Evolutionary conservation across 2,888 invertebrate species (phyloP).

Genomic region (Leptopterna dolabrata): DNA sequence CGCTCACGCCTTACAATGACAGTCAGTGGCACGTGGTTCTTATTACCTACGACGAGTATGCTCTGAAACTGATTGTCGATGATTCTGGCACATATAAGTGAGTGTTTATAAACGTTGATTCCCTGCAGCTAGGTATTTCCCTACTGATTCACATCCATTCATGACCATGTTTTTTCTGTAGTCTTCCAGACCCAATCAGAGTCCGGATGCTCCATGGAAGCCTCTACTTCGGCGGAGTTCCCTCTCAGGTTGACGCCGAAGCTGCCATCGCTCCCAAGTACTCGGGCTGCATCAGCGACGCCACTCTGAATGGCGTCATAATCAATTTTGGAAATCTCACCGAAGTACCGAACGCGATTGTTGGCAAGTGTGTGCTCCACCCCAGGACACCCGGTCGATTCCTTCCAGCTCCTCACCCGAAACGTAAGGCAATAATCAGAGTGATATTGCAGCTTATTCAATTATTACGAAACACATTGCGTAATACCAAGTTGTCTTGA

Average conservation of each 20-base stretch:
- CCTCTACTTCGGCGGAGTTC: conserved; percentile 89
- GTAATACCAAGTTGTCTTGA: neutral
- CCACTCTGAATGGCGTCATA: conserved; percentile 85
- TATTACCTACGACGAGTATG: conserved; percentile 77
- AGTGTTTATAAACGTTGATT: conserved; percentile 59
- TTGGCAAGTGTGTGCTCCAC: conserved; percentile 72
- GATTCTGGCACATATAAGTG: conserved; percentile 80
- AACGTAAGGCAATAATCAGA: conserved; percentile 1
- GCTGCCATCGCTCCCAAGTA: conserved; percentile 75
- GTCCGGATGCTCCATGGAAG: conserved; percentile 76
- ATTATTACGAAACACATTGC: no score
- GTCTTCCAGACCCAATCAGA: conserved; percentile 69
- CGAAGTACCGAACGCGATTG: conserved; percentile 72
- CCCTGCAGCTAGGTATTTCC: neutral
- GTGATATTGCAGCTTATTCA: no score
- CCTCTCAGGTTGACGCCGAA: conserved; percentile 66
- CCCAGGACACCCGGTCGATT: conserved; percentile 58
- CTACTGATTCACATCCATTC: no score
- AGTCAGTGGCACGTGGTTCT: conserved; percentile 95
- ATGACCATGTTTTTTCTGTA: neutral
- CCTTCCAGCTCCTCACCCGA: conserved; percentile 67
- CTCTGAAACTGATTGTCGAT: conserved; percentile 84
- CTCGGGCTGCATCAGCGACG: conserved; percentile 92
- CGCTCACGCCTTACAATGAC: conserved; percentile 79
- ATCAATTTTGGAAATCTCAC: conserved; percentile 81